Base-by-base conservation (phyloP, 2,113 vertebrate species). In the Cariama cristata region DNA sequence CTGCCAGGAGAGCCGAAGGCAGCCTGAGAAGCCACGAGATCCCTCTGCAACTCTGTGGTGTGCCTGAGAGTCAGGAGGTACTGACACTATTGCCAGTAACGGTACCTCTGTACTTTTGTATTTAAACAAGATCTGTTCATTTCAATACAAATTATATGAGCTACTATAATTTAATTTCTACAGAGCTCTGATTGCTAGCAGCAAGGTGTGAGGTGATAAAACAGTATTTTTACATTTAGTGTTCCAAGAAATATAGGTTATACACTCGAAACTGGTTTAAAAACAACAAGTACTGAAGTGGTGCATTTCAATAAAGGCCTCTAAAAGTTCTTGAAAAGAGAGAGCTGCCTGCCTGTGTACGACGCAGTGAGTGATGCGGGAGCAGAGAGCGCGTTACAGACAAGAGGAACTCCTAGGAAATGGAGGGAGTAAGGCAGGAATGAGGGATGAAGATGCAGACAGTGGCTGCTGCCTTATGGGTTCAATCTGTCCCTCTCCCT, bases 331-430 rank as follows among this genome's bases (percentile, higher is more conserved):
- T 67, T 55, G 42, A n/a, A 45, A 49, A 59, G 24, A 79, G 20
- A 55, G 33, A 71, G 42, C 8, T 0, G 1, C 32, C 44, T 64
- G 60, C 22, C 32, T 63, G 38, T 0, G 3, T 26, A 9, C 35
- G 50, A 8, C 4, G 10, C 28, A 35, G 42, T 30, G 66, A 55
- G 64, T 88, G n/a, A 22, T 28, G 24, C 66, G 64, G 52, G 24
- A 72, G 56, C 63, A 52, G 40, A 12, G 12, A 45, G 42, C 3
- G 30, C 21, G 33, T 42, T 44, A 44, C 17, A 26, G 32, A 32
- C 42, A 45, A 67, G 33, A 90, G 30, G 12, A 68, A 4, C 30
- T 45, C 42, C 44, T 28, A 15, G 52, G 74, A 79, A 50, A 67
- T 13, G 8, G n/a, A 77, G 33, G 59, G 42, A 80, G 8, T 32